A percentile compares a stretch with the other conserved stretches of the same genome.
phyloP scores from a whole-genome alignment of 2,797 vertebrate genomes.

The Smutsia gigantea region DNA sequence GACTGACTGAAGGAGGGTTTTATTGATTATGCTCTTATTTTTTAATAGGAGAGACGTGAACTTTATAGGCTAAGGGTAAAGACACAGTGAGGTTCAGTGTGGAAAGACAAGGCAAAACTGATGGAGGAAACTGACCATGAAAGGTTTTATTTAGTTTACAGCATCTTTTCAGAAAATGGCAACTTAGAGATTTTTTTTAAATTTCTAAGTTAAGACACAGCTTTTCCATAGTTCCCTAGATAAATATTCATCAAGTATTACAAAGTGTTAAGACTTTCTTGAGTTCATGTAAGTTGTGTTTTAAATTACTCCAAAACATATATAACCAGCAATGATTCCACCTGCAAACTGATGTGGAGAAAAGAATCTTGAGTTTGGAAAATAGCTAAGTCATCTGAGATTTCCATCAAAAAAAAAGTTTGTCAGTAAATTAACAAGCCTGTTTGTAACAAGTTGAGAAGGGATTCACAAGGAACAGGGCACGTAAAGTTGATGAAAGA shows the following conservation, averaged over 20 bases:
- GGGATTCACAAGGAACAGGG: neutral
- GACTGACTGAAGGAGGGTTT: neutral
- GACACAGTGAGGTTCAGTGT: neutral
- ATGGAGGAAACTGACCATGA: neutral
- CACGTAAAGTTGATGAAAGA: neutral
- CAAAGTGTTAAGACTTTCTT: neutral
- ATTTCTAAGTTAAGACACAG: neutral
- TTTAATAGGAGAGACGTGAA: conserved; percentile 37
- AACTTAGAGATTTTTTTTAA: neutral
- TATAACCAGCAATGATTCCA: neutral
- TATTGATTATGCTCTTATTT: conserved; percentile 59
- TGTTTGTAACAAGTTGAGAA: neutral
- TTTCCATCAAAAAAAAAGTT: neutral
- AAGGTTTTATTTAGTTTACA: neutral
- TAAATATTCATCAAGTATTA: neutral
- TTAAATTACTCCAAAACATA: neutral
- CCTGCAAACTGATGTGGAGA: neutral
- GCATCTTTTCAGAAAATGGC: neutral
- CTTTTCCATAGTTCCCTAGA: neutral
- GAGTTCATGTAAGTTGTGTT: neutral
- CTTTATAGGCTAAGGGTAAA: neutral
- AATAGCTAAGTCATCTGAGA: neutral
- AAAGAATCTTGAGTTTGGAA: neutral
- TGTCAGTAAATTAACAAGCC: neutral
- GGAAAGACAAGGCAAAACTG: neutral